Evolutionary conservation across 1,140 invertebrate genomes (phyloP).

Genomic region (Meloidogyne chitwoodi): DNA sequence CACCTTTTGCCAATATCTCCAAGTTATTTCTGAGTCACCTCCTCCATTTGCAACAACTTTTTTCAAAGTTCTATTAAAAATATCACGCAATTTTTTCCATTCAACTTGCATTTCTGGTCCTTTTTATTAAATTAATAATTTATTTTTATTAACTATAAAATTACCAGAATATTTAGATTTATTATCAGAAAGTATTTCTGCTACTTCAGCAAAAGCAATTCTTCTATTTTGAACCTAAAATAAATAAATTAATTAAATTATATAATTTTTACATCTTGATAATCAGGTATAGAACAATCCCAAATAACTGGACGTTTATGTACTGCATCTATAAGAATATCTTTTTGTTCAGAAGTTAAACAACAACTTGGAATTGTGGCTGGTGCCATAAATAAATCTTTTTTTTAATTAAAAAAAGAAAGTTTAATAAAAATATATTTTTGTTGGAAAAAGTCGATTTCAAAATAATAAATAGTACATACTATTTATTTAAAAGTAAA

Average conservation of each 20-base stretch:
- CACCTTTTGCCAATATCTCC: conserved; percentile 36
- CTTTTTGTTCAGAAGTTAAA: conserved; percentile 35
- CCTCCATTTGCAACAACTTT: conserved; percentile 21
- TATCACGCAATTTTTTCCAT: conserved; percentile 34
- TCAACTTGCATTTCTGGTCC: conserved; percentile 35
- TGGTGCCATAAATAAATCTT: conserved; percentile 3
- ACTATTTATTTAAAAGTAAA: neutral
- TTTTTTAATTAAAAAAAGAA: neutral
- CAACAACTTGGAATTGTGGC: conserved; percentile 31
- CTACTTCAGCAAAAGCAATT: conserved; percentile 20
- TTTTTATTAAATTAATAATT: conserved; percentile 9
- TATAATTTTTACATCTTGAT: neutral
- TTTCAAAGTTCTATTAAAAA: conserved; percentile 36
- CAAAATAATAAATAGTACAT: neutral
- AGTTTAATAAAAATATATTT: too few relatives aligned
- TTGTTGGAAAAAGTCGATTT: neutral
- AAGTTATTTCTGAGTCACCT: conserved; percentile 17
- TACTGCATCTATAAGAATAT: conserved; percentile 29
- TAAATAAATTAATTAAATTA: neutral
- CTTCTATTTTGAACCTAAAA: conserved; percentile 14
- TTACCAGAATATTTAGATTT: conserved; percentile 17
- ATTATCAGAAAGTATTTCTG: conserved; percentile 26
- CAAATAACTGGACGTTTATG: conserved; percentile 38
- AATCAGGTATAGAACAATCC: conserved; percentile 18
- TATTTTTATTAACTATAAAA: neutral